Evolutionary conservation across 2,888 invertebrate genomes (phyloP), one percentile per base, ranked within the genome.

Genomic region (Catocala nupta): DNA sequence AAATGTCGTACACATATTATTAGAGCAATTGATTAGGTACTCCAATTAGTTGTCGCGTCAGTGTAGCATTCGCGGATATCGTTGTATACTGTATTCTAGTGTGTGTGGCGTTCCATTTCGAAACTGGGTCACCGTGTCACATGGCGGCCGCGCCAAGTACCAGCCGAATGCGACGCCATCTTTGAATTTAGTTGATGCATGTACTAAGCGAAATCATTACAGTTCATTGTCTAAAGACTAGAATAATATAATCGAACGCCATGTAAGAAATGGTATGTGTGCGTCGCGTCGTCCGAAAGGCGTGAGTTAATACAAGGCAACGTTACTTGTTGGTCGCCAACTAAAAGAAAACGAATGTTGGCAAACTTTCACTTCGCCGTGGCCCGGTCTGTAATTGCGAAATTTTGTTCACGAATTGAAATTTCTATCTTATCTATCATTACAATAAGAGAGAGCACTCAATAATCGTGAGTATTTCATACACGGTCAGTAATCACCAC

Each of bases 41-140:
- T 80, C 76, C 77, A 84, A 84, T 85, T 83, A 85, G 82, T 78
- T 79, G 78, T 82, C 73, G 80, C 71, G 77, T 82, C 78, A 71
- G 78, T 80, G 82, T 79, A 78, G 73, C 77, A 81, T 82, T 83
- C 80, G 83, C 82, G 81, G 83, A 80, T 85, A 83, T 82, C 81
- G 80, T 74, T 83, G 83, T 85, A 82, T 84, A 84, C 85, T 81
- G 83, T 84, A 81, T 85, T 86, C 87, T 90, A 88, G 89, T 90
- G 89, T 88, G 89, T 88, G 89, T 85, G 84, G 86, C 89, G 92
- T 92, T 93, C 92, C 93, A 92, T 93, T 93, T 94, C 89, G 86
- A 91, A 94, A 93, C 90, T 93, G 82, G 94, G 94, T 93, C 89
- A 94, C 86, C 85, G 84, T 93, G 94, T 93, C 93, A 90, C 83